Evolutionary conservation across 1,140 invertebrate genomes (phyloP).

Genomic region (Thrips palmi): DNA sequence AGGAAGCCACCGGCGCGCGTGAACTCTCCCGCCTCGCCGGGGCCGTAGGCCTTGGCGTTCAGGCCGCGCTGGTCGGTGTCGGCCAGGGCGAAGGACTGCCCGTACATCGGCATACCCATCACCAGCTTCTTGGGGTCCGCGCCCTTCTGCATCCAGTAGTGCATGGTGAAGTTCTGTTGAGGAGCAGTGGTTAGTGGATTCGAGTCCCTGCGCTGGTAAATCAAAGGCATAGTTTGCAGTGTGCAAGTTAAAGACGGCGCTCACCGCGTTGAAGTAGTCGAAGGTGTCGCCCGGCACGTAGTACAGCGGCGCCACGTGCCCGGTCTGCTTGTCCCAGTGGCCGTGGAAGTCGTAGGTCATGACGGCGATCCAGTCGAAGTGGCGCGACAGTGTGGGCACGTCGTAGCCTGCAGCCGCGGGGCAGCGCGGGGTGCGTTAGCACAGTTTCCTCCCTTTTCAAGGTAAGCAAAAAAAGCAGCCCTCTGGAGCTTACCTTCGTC

Average conservation of each 20-base stretch:
- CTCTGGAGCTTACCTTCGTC: conserved; percentile 20
- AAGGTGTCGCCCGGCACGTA: conserved; percentile 21
- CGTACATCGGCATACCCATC: conserved; percentile 45
- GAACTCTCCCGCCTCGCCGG: conserved; percentile 35
- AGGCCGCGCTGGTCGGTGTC: conserved; percentile 25
- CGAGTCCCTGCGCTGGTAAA: no score
- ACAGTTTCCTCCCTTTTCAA: neutral
- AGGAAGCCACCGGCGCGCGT: conserved; percentile 42
- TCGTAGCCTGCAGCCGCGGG: conserved; percentile 25
- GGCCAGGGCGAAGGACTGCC: conserved; percentile 35
- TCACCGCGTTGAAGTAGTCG: conserved; percentile 25
- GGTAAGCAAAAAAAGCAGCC: conserved; percentile 1
- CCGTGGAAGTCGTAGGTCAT: conserved; percentile 32
- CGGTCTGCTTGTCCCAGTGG: conserved; percentile 28
- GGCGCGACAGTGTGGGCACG: conserved; percentile 19
- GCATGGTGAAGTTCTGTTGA: conserved; percentile 34
- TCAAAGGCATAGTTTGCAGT: neutral
- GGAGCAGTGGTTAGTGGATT: conserved; percentile 7
- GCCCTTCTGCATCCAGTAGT: conserved; percentile 41
- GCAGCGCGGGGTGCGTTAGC: no score
- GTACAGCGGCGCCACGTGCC: conserved; percentile 28
- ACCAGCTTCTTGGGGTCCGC: conserved; percentile 37
- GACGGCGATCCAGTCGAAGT: conserved; percentile 28
- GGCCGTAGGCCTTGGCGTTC: conserved; percentile 33
- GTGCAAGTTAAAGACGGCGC: conserved; percentile 8